These are phyloP conservation scores for Micropoecilia bifurca DNA, from an alignment of 2,797 vertebrate species.

Conservation along the genomic window DNA sequence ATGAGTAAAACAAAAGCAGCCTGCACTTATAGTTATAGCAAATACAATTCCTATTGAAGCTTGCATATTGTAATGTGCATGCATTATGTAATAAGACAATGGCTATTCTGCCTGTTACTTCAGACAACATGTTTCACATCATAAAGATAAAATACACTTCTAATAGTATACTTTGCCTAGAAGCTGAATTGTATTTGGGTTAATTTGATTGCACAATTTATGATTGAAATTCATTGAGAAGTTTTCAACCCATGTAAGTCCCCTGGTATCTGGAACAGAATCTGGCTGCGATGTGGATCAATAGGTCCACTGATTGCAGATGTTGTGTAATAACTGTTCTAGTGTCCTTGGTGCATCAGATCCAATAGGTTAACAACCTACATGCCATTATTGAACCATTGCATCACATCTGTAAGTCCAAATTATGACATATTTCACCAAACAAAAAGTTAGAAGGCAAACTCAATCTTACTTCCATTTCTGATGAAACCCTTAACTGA, in stretches of 20 bases:
- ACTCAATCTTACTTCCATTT: constrained; percentile 1
- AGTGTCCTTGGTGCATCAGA: constrained; percentile 41
- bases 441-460: constrained; percentile 19
- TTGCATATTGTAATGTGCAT: constrained; percentile 26
- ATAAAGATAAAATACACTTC: constrained; percentile 38
- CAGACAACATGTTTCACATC: constrained; percentile 43
- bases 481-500: not conserved
- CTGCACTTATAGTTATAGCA: constrained; percentile 10
- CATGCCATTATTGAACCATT: constrained; percentile 60
- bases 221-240: not conserved
- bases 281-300: constrained; percentile 47
- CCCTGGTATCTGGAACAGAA: constrained; percentile 34
- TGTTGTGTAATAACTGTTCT: constrained; percentile 59
- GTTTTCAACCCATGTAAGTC: constrained; percentile 13
- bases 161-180: constrained; percentile 21
- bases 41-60: constrained; percentile 14
- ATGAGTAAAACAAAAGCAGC: not conserved
- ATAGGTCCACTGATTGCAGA: constrained; percentile 49
- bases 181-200: constrained; percentile 21
- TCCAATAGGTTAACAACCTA: constrained; percentile 65
- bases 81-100: constrained; percentile 25
- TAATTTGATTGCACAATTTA: constrained; percentile 6
- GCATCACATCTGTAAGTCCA: constrained; percentile 43
- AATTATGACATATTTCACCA: constrained; percentile 36
- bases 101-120: constrained; percentile 17